Evolutionary conservation across 1,140 invertebrate genomes (phyloP).

Genomic region (Drosophila bocqueti): DNA sequence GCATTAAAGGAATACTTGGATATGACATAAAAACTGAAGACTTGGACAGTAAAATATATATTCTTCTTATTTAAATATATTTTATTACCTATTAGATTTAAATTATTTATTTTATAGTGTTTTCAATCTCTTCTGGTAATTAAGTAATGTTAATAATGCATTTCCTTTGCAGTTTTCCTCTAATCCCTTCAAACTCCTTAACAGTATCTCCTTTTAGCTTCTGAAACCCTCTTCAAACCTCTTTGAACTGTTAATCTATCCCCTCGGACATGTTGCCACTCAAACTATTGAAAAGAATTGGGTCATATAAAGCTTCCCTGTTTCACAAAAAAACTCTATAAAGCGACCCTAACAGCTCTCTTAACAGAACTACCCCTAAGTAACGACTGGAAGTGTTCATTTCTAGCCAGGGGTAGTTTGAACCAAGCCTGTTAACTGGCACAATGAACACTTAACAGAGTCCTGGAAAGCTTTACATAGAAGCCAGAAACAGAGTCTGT

Average conservation of each 20-base stretch:
- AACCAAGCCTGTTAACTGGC: neutral
- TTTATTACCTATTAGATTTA: neutral
- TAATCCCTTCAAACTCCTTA: neutral
- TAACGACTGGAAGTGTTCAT: conserved; percentile 69
- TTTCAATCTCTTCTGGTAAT: neutral
- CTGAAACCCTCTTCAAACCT: neutral
- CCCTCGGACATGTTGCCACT: conserved; percentile 2
- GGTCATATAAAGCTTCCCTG: conserved; percentile 1
- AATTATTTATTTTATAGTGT: too few relatives aligned
- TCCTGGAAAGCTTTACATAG: conserved; percentile 1
- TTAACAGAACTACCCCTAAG: neutral
- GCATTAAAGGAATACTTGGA: too few relatives aligned
- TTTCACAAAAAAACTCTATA: neutral
- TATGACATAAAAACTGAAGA: neutral
- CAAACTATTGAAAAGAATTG: neutral
- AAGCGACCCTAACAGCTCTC: neutral
- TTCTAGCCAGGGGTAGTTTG: conserved; percentile 35
- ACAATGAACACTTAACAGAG: conserved; percentile 46
- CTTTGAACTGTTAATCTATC: neutral
- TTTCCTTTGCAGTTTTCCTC: neutral
- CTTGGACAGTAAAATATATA: neutral
- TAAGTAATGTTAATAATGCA: neutral
- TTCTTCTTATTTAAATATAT: neutral
- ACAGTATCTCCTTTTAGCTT: neutral
- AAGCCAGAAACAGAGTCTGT: neutral